Percentiles rank a stretch among this genome's conserved stretches.
phyloP scores from a whole-genome alignment of 2,797 vertebrate species.

The Lacerta bilineata region DNA sequence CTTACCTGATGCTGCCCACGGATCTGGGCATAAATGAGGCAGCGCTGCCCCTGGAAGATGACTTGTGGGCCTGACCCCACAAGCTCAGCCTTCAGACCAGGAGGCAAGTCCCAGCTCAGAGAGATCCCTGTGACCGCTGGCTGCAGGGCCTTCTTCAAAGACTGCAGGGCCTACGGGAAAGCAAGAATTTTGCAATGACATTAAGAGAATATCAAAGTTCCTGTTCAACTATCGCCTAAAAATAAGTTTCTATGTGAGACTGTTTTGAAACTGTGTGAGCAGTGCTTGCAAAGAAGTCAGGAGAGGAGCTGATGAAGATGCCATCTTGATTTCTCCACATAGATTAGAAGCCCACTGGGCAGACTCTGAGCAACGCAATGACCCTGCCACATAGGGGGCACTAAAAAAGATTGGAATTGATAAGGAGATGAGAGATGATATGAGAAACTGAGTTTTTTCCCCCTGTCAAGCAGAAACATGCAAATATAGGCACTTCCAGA shows the following conservation, averaged over 20 bases:
- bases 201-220: too few species aligned
- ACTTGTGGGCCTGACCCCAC: slow-evolving; percentile 80
- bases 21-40: slow-evolving; percentile 78
- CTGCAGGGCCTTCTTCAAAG: slow-evolving; percentile 83
- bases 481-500: too few species aligned
- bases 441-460: too few species aligned
- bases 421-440: too few species aligned
- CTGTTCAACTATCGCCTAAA: too few species aligned
- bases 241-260: not conserved
- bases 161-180: slow-evolving; percentile 57
- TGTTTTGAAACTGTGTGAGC: not conserved
- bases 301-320: not conserved
- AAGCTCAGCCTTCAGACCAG: slow-evolving; percentile 71
- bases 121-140: slow-evolving; percentile 77
- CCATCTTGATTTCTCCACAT: not conserved
- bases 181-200: not conserved
- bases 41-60: slow-evolving; percentile 85
- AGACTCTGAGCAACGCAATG: too few species aligned
- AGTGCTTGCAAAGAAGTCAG: too few species aligned
- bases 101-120: slow-evolving; percentile 78
- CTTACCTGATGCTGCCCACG: slow-evolving; percentile 67
- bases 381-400: too few species aligned
- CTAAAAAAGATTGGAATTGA: too few species aligned
- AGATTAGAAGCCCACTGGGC: not conserved
- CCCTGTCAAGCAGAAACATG: too few species aligned